Conservation (phyloP, 2,113 vertebrate species). For the pig (Sus scrofa) region T2T-Sscrofa CM000813.6:30037501-30038000, state of each 20-base stretch:
- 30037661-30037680: not conserved
- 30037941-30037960: not conserved
- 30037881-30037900: not conserved
- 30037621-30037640: not conserved
- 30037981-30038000: conserved; percentile 2
- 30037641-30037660: conserved; percentile 22
- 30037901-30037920: not conserved
- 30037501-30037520: too few species aligned
- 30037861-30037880: not conserved
- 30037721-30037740: not conserved
- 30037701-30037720: not conserved
- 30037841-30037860: not conserved
- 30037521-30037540: too few species aligned
- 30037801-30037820: not conserved
- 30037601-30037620: not conserved
- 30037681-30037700: not conserved
- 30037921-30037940: not conserved
- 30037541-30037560: too few species aligned
- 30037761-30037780: not conserved
- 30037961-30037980: not conserved
- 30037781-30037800: not conserved
- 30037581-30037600: not conserved
- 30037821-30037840: conserved; percentile 34
- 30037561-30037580: too few species aligned
- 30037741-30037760: not conserved